Evolutionary conservation across 2,113 vertebrate genomes (phyloP), one percentile per base, ranked within the genome.

Genomic region (Dendropsophus ebraccatus): DNA sequence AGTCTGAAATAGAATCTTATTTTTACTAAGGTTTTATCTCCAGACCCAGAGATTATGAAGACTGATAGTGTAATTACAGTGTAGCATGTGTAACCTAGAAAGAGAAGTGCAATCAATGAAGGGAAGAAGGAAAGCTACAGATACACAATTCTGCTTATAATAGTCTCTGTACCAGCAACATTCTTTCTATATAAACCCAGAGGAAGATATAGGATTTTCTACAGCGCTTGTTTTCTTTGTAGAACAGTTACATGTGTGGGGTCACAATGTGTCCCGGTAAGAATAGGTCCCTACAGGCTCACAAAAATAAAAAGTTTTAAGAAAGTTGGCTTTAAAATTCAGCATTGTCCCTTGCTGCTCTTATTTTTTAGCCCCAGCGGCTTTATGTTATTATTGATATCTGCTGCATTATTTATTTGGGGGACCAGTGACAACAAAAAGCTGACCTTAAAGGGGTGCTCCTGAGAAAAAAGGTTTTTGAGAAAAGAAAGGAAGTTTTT

Each of bases 1-100:
- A 35, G 65, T 17, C 30, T 35, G 23, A 60, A 60, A 11, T 60
- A 60, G 11, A 60, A 28, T 11, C 58, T 9, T 60, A 60, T 9
- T 60, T 25, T n/a, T 7, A 32, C 30, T 1, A 28, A 62, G 60
- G 25, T 30, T 30, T 13, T 30, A 17, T 35, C 4, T 75, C 41
- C 73, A 49, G 45, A 25, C 73, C 49, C 45, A 49, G 45, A 75
- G n/a, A 49, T 47, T 49, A 75, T 76, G 25, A 30, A 76, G 47
- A 76, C 25, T 17, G 73, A 52, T 52, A 12, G 17, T 37, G 16
- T 69, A 17, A 69, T 50, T 76, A 30, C 47, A 17, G 30, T 25
- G 47, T 49, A 0, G 5, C 47, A 52, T 54, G 32, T 6, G 8
- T 72, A 37, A 56, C 47, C 49, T 50, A 9, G 49, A 50, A 45